Conservation (phyloP, 30 jellyfish, hydroid and myxozoan species). For the Aurelia sp. region DNA sequence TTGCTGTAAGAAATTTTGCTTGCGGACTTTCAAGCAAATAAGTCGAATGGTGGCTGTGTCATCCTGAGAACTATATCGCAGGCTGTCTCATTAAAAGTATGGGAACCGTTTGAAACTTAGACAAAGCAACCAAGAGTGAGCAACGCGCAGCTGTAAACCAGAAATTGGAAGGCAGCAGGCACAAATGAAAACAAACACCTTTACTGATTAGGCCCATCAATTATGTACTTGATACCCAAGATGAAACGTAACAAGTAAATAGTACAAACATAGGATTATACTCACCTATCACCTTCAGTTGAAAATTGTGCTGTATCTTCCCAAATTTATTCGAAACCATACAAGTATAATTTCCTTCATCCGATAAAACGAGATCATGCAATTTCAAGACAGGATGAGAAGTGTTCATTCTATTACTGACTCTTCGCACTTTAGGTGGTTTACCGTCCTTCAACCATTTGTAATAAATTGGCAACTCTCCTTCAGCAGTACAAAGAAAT, state of each 20-base stretch:
- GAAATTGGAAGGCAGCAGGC: no score
- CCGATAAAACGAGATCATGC: constrained; percentile 77
- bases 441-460: constrained; percentile 83
- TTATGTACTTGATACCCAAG: no score
- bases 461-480: constrained; percentile 78
- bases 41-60: no score
- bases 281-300: constrained; percentile 54
- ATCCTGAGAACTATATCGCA: no score
- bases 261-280: neutral
- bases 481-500: constrained; percentile 73
- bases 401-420: constrained; percentile 59
- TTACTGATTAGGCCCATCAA: no score
- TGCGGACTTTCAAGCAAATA: no score
- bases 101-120: no score
- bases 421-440: constrained; percentile 67
- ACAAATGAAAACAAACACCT: no score
- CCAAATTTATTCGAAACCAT: constrained; percentile 53
- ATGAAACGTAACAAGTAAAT: neutral
- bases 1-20: no score
- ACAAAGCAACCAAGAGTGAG: no score
- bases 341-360: constrained; percentile 78
- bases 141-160: no score
- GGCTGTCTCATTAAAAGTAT: no score
- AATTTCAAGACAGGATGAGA: constrained; percentile 63
- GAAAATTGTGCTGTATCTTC: constrained; percentile 46